A percentile compares a stretch with the other conserved stretches of the same genome.
phyloP scores from a whole-genome alignment of 2,888 invertebrate species.

The Petrolisthes cinctipes region DNA sequence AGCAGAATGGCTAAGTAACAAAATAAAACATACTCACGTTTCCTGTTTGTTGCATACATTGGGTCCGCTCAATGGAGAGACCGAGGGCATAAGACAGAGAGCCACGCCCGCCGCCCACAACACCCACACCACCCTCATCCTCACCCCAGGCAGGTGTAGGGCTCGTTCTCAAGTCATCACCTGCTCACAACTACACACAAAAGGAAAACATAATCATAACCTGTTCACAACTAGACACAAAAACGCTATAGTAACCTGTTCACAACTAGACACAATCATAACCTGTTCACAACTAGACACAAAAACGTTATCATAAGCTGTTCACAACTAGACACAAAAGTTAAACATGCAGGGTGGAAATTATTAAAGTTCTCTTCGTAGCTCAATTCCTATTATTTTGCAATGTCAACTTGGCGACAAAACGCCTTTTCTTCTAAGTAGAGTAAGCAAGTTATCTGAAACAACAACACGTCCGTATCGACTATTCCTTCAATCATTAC shows the following conservation, averaged over 20 bases:
- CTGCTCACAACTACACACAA: background rate
- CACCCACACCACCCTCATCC: slow-evolving; percentile 44
- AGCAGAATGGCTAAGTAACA: background rate
- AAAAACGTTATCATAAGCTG: background rate
- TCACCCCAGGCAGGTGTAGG: slow-evolving; percentile 4
- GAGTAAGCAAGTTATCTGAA: too few species aligned
- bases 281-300: background rate
- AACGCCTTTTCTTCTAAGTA: too few species aligned
- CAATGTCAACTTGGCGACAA: too few species aligned
- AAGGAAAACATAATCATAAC: background rate
- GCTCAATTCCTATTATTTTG: too few species aligned
- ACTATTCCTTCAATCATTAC: too few species aligned
- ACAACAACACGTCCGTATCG: too few species aligned
- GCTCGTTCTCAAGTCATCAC: slow-evolving; percentile 9
- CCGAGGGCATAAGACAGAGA: slow-evolving; percentile 24
- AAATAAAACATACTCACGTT: slow-evolving; percentile 75
- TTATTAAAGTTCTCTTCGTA: background rate
- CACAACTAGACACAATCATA: background rate
- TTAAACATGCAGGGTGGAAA: background rate
- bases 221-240: background rate
- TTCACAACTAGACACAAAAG: background rate
- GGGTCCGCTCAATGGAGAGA: slow-evolving; percentile 76
- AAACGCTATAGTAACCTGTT: background rate
- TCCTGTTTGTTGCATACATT: slow-evolving; percentile 85
- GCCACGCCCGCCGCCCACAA: slow-evolving; percentile 42